Conservation (phyloP, 2,113 vertebrate genomes). For the Clarias batrachus region DNA sequence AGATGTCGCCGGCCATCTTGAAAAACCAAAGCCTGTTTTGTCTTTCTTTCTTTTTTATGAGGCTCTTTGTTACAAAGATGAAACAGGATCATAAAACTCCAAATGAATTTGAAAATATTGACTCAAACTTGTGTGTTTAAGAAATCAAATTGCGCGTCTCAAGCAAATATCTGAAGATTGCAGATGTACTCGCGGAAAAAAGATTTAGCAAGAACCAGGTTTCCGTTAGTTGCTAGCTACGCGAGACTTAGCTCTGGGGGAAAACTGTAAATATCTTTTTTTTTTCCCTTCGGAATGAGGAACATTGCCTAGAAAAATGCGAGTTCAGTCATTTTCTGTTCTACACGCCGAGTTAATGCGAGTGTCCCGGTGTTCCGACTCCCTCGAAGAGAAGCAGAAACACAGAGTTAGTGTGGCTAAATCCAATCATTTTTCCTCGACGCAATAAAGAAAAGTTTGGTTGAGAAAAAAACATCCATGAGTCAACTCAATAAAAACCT, state of each 20-base stretch:
- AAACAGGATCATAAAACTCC: no score
- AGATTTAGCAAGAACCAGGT: not conserved
- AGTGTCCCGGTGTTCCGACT: not conserved
- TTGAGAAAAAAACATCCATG: not conserved
- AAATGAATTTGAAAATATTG: not conserved
- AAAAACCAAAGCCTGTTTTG: not conserved
- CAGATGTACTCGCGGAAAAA: not conserved
- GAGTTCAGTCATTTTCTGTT: not conserved
- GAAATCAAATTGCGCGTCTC: not conserved
- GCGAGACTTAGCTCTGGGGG: not conserved
- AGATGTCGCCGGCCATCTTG: not conserved
- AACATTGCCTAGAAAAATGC: not conserved
- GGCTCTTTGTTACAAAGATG: not conserved
- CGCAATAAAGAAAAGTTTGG: conserved; percentile 8
- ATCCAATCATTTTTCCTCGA: not conserved
- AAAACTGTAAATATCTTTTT: not conserved
- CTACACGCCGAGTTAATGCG: not conserved
- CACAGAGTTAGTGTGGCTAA: not conserved
- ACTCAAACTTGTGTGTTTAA: not conserved
- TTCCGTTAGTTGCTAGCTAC: not conserved
- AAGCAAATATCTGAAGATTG: not conserved
- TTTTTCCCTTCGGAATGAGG: not conserved
- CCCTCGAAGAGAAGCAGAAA: not conserved
- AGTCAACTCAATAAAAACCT: conserved; percentile 12
- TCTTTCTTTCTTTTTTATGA: not conserved